A percentile compares a stretch with the other conserved stretches of the same genome.
Conservation (phyloP, 2,888 invertebrate species). For the Ariolimax columbianus region DNA sequence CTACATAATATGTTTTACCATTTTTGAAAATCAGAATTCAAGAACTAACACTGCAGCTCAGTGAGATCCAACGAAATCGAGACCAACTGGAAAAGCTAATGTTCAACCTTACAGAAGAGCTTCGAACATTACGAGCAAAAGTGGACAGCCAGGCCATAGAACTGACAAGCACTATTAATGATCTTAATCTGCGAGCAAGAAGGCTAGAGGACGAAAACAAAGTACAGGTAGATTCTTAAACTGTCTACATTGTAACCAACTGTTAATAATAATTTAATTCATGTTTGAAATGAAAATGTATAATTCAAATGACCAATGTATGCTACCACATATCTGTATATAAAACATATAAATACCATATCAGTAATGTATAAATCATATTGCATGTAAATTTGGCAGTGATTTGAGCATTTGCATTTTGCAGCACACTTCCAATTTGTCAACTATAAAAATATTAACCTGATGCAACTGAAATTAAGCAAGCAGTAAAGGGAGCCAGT, state of each 20-base stretch:
- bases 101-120: slow-evolving; percentile 72
- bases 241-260: not conserved
- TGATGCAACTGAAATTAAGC: no score
- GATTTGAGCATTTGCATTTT: no score
- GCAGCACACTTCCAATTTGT: no score
- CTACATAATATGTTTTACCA: no score
- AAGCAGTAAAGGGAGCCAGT: no score
- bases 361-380: no score
- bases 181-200: slow-evolving; percentile 71
- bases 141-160: slow-evolving; percentile 73
- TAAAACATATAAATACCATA: no score
- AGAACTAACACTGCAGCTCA: slow-evolving; percentile 67
- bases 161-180: slow-evolving; percentile 67
- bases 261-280: not conserved
- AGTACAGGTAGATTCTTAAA: slow-evolving; percentile 64
- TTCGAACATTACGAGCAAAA: slow-evolving; percentile 69
- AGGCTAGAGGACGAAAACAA: slow-evolving; percentile 77
- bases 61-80: slow-evolving; percentile 70
- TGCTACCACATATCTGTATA: no score
- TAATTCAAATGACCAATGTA: no score
- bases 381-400: no score
- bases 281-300: no score
- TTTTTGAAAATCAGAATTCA: slow-evolving; percentile 68
- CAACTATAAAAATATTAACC: no score
- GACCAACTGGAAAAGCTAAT: slow-evolving; percentile 73